These are phyloP conservation scores for Buphagus erythrorhynchus DNA, from an alignment of 2,797 vertebrate species.

Conservation along the genomic window DNA sequence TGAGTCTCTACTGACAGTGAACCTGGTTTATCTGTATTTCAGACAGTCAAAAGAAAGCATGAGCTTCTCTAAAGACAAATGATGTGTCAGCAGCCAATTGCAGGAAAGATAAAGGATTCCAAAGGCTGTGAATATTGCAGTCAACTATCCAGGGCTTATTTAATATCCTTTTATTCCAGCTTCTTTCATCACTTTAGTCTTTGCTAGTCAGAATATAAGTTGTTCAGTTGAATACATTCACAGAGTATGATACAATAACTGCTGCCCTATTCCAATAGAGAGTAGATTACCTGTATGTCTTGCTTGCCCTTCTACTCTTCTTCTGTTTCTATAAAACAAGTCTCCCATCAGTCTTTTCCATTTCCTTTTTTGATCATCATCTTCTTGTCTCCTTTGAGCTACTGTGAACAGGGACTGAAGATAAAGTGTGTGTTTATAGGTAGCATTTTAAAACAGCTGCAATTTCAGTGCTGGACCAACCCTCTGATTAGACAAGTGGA, in stretches of 20 bases:
- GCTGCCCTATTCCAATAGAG: neutral
- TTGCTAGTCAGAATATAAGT: neutral
- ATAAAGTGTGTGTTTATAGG: slow-evolving; percentile 27
- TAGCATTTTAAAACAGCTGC: slow-evolving; percentile 45
- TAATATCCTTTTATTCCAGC: slow-evolving; percentile 24
- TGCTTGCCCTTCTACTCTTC: neutral
- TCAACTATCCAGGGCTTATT: slow-evolving; percentile 7
- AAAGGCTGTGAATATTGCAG: slow-evolving; percentile 46
- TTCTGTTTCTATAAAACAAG: neutral
- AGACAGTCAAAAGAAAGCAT: neutral
- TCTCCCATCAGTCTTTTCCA: neutral
- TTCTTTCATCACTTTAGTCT: slow-evolving; percentile 23
- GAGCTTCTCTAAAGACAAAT: slow-evolving; percentile 38
- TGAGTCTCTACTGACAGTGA: neutral
- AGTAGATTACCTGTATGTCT: neutral
- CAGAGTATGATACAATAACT: neutral
- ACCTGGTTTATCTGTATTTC: slow-evolving; percentile 8
- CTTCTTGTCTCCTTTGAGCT: slow-evolving; percentile 31
- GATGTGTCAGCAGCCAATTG: neutral
- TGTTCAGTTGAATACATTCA: neutral
- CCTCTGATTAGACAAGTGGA: slow-evolving; percentile 45
- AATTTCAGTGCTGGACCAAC: slow-evolving; percentile 22
- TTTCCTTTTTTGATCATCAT: slow-evolving; percentile 33
- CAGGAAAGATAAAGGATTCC: slow-evolving; percentile 21
- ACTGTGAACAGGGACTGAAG: slow-evolving; percentile 1